A percentile compares a stretch with the other conserved stretches of the same genome.
Conservation (phyloP, 2,888 invertebrate species). For the Trissonchulus sp. region DNA sequence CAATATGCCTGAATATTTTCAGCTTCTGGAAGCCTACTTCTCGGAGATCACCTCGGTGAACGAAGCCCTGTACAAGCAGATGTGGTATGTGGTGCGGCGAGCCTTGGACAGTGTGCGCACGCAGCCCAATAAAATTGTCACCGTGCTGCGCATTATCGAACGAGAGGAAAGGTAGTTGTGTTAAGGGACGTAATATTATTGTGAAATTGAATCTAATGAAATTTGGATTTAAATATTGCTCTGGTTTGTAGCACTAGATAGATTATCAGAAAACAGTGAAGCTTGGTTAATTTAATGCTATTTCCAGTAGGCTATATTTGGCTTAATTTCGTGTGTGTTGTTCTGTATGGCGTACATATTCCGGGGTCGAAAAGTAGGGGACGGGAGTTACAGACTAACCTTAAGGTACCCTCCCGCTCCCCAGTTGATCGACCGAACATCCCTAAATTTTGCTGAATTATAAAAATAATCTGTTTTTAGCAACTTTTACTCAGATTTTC, state of each 20-base stretch:
- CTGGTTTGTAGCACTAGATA: not conserved
- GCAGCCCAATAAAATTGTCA: slow-evolving; percentile 65
- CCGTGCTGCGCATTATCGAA: slow-evolving; percentile 89
- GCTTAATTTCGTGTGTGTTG: too few relatives aligned
- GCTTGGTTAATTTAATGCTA: not conserved
- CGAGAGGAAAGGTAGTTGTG: slow-evolving; percentile 73
- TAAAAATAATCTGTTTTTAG: too few relatives aligned
- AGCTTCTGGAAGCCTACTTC: slow-evolving; percentile 87
- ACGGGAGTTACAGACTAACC: too few relatives aligned
- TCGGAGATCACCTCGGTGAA: slow-evolving; percentile 87
- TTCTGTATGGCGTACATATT: too few relatives aligned
- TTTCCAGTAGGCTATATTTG: too few relatives aligned
- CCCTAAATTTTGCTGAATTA: too few relatives aligned
- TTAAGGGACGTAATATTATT: not conserved
- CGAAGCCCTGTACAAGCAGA: slow-evolving; percentile 77
- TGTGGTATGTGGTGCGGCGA: slow-evolving; percentile 77
- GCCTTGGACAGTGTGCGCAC: slow-evolving; percentile 88
- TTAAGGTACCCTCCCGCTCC: too few relatives aligned
- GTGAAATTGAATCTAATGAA: not conserved
- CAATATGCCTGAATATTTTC: too few relatives aligned
- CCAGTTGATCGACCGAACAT: too few relatives aligned
- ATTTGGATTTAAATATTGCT: not conserved
- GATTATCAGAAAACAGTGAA: too few relatives aligned
- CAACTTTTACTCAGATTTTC: not conserved
- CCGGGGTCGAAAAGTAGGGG: too few relatives aligned